phyloP scores from a whole-genome alignment of 2,888 invertebrate species.

The Sialis lutaria region DNA sequence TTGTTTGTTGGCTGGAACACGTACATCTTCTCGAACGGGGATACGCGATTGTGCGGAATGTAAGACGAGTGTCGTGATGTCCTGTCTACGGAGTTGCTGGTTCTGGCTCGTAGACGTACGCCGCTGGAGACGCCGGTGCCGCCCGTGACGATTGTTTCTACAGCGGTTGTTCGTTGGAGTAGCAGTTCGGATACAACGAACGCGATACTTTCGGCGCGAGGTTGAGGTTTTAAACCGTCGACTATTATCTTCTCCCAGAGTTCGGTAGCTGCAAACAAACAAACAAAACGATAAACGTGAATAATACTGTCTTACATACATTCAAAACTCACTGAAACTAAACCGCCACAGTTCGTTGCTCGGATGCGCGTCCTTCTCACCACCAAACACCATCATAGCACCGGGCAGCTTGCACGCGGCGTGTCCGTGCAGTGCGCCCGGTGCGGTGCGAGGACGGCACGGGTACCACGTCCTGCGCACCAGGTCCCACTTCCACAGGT shows the following conservation, averaged over 20 bases:
- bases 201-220: slow-evolving; percentile 50
- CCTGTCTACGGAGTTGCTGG: slow-evolving; percentile 21
- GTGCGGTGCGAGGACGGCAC: slow-evolving; percentile 42
- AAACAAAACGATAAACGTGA: slow-evolving; percentile 1
- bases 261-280: slow-evolving; percentile 39
- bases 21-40: slow-evolving; percentile 25
- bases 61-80: slow-evolving; percentile 25
- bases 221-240: slow-evolving; percentile 41
- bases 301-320: no score
- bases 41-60: slow-evolving; percentile 23
- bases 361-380: slow-evolving; percentile 51
- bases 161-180: slow-evolving; percentile 25
- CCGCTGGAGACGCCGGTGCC: slow-evolving; percentile 26
- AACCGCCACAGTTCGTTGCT: slow-evolving; percentile 69
- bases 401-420: slow-evolving; percentile 60
- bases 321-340: slow-evolving; percentile 63
- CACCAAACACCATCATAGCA: slow-evolving; percentile 65
- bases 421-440: slow-evolving; percentile 59
- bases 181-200: slow-evolving; percentile 37
- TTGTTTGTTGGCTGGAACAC: slow-evolving; percentile 25
- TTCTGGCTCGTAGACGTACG: slow-evolving; percentile 18
- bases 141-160: slow-evolving; percentile 48
- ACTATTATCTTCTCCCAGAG: slow-evolving; percentile 56
- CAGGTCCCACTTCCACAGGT: slow-evolving; percentile 68
- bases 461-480: slow-evolving; percentile 46